Conservation (phyloP, 2,113 vertebrate genomes). For the Hippolais icterina region DNA sequence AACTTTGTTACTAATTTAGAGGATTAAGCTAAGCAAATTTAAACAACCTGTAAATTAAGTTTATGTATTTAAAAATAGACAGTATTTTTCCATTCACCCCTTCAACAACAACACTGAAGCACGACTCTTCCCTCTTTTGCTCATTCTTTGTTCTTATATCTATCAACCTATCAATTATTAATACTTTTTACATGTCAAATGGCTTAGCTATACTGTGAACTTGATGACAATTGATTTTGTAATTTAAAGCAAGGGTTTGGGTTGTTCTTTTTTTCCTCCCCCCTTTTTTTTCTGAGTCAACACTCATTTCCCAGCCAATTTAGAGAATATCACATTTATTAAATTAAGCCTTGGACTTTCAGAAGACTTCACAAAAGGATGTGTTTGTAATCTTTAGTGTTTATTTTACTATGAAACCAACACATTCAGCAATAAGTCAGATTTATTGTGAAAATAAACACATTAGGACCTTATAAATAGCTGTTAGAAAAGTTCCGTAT, state of each 20-base stretch:
- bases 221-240: not conserved
- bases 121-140: not conserved
- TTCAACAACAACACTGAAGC: not conserved
- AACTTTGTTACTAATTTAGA: not conserved
- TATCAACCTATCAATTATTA: not conserved
- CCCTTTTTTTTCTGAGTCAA: not conserved
- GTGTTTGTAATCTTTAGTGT: conserved; percentile 66
- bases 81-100: not conserved
- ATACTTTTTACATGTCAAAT: not conserved
- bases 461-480: conserved; percentile 68
- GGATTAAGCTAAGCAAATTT: not conserved
- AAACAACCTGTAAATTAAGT: not conserved
- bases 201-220: not conserved
- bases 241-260: not conserved
- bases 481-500: conserved; percentile 67
- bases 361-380: conserved; percentile 59
- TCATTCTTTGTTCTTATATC: not conserved
- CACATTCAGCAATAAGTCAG: conserved; percentile 69
- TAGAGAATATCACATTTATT: conserved; percentile 50
- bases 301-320: conserved; percentile 32
- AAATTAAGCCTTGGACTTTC: conserved; percentile 48
- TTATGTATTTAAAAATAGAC: not conserved
- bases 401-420: conserved; percentile 72
- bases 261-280: not conserved
- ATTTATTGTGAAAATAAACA: conserved; percentile 74